Conservation (phyloP, 2,888 invertebrate species). For the Mystacides longicornis region DNA sequence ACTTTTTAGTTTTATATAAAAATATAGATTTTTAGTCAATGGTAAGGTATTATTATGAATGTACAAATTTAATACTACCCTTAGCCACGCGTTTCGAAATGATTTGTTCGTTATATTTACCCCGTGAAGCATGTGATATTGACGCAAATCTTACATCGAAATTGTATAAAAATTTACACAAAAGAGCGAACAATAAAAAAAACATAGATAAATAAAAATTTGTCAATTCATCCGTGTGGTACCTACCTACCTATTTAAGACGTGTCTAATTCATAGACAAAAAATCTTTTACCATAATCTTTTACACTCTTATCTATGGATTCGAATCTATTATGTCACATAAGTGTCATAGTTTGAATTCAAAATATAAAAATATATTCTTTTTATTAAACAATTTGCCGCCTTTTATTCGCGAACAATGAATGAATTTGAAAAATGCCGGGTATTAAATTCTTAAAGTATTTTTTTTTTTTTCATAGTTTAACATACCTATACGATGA, state of each 20-base stretch:
- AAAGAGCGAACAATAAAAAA: not conserved
- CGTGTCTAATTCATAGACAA: not conserved
- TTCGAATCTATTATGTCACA: slow-evolving; percentile 8
- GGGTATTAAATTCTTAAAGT: no score
- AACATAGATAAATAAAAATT: not conserved
- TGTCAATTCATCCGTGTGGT: slow-evolving; percentile 8
- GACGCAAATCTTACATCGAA: slow-evolving; percentile 22
- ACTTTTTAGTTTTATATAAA: no score
- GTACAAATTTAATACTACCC: not conserved
- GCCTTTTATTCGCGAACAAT: slow-evolving; percentile 3
- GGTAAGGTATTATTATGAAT: not conserved
- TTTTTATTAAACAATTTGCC: slow-evolving; percentile 11
- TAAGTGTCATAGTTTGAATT: slow-evolving; percentile 4
- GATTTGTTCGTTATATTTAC: slow-evolving; percentile 5
- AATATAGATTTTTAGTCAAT: not conserved
- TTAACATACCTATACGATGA: not conserved
- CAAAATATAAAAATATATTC: slow-evolving; percentile 1
- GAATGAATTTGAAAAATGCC: no score
- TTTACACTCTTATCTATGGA: slow-evolving; percentile 1
- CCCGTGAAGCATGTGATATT: slow-evolving; percentile 23
- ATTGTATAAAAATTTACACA: not conserved
- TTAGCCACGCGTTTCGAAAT: slow-evolving; percentile 12
- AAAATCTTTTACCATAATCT: not conserved
- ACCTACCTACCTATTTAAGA: no score
- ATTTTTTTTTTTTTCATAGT: not conserved